Evolutionary conservation across 2,797 vertebrate species (phyloP), one percentile per base, ranked within the genome.

Genomic region (Sibirionetta formosa): DNA sequence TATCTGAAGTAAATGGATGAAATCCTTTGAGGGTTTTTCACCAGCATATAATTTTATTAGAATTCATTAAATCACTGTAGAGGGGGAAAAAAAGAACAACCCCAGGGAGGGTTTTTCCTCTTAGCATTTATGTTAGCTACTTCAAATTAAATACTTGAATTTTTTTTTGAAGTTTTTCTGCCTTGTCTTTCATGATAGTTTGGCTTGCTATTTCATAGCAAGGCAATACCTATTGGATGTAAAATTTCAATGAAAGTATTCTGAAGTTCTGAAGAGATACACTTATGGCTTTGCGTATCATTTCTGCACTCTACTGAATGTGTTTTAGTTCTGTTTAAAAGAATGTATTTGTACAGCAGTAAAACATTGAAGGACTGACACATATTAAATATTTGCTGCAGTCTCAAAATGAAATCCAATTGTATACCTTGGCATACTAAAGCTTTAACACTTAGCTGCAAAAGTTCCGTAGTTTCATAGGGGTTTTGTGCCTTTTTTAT

Each of bases 11-110:
- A 95, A 91, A 93, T 80, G 79, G 42, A 38, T 77, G 23, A 93
- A 93, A 91, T 82, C 84, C 66, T 82, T 50, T 3, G 75, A 84
- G 93, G 68, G 5, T 31, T 89, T 92, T 94, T 68, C 61, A 88
- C n/a, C 24, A 89, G 24, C 36, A 65, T 84, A 29, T 84, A 92
- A 95, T 94, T 91, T 91, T 50, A 60, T 92, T 84, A 96, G 63
- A 84, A 96, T 88, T 86, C 58, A 72, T 88, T 92, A 93, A 78
- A 50, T 40, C 57, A 48, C 53, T 90, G 14, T 27, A 66, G 19
- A 78, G 20, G 36, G 54, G 36, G 44, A 40, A 4, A 9, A 15
- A 19, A 18, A 11, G 1, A 57, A 1, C 29, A 84, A 31, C 48
- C 24, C 42, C 40, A 29, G 14, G 42, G 69, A 46, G 24, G 7